phyloP scores from a whole-genome alignment of 2,888 invertebrate genomes.

The Lasiommata megera region DNA sequence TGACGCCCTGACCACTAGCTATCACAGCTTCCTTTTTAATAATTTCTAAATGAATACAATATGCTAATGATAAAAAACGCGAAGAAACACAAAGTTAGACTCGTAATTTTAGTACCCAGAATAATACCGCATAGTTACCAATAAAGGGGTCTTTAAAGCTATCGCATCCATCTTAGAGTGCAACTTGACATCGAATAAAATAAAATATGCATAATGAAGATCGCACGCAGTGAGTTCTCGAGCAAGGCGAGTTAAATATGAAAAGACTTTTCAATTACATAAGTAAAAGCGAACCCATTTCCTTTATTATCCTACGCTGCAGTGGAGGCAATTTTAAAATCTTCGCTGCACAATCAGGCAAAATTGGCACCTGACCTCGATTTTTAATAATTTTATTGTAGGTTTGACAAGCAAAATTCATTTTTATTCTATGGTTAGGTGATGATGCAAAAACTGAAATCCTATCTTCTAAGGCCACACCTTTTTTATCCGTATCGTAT shows the following conservation, averaged over 20 bases:
- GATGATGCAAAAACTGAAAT: too few relatives aligned
- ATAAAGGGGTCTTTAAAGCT: too few relatives aligned
- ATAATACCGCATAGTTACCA: too few relatives aligned
- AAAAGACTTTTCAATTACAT: conserved; percentile 16
- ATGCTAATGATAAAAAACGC: too few relatives aligned
- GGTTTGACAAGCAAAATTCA: neutral
- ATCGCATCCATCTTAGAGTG: too few relatives aligned
- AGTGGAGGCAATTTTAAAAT: conserved; percentile 8
- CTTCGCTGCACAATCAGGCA: conserved; percentile 12
- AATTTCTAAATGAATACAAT: too few relatives aligned
- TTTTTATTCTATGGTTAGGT: too few relatives aligned
- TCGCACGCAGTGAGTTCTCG: neutral
- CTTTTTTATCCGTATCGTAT: neutral
- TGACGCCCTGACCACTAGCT: too few relatives aligned
- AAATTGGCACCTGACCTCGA: conserved; percentile 8
- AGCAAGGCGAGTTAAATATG: conserved; percentile 1
- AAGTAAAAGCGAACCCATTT: conserved; percentile 3
- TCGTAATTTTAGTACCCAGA: too few relatives aligned
- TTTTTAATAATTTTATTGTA: neutral
- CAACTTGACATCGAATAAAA: neutral
- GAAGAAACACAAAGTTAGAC: too few relatives aligned
- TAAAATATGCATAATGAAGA: neutral
- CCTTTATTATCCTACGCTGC: conserved; percentile 8
- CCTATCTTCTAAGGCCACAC: too few relatives aligned
- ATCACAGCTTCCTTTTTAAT: too few relatives aligned